Base-by-base conservation (phyloP, 2,113 vertebrate species). In the Peromyscus polionotus region DNA sequence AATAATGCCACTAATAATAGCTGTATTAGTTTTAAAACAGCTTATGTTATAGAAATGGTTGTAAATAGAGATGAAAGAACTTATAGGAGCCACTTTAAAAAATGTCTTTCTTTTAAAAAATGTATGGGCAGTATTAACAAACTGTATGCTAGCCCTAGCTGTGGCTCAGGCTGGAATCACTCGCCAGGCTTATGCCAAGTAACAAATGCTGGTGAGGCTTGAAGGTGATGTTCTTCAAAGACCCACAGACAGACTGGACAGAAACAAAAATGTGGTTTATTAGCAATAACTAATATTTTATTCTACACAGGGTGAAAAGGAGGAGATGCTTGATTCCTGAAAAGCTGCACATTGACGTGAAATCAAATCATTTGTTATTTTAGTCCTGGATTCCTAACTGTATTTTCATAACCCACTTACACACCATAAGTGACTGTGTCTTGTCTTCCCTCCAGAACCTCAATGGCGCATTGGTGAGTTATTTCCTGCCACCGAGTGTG, bases 351-450 rank as follows among this genome's bases (percentile, higher is more conserved):
- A 97, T 97, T 92, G 97, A 96, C 97, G 95, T 97, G 94, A 95
- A 98, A 0, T 16, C 77, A 88, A 98, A 97, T 96, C 96, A 98
- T 96, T 98, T 98, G 97, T 98, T 98, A 98, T 98, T 72, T 98
- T 92, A 98, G 97, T 97, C 93, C 95, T 94, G 95, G 95, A 95
- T 96, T 98, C 67, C 96, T 84, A 91, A 97, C 87, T 68, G 90
- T 94, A 93, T 97, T 96, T 92, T 95, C 75, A 96, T 96, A 97
- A 96, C n/a, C 97, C 97, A 96, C 97, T 98, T 97, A 96, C 73
- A 39, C 61, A 92, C 95, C 80, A 88, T 96, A 92, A 7, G 26
- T 1, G 45, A 95, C 95, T 88, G 93, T 97, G 97, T 97, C 97
- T 97, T 98, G 97, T 98, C 83, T 93, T 94, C 39, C 95, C 90